Evolutionary conservation across 2,113 vertebrate species (phyloP), one percentile per base, ranked within the genome.

Genomic region (Antigone vipio): DNA sequence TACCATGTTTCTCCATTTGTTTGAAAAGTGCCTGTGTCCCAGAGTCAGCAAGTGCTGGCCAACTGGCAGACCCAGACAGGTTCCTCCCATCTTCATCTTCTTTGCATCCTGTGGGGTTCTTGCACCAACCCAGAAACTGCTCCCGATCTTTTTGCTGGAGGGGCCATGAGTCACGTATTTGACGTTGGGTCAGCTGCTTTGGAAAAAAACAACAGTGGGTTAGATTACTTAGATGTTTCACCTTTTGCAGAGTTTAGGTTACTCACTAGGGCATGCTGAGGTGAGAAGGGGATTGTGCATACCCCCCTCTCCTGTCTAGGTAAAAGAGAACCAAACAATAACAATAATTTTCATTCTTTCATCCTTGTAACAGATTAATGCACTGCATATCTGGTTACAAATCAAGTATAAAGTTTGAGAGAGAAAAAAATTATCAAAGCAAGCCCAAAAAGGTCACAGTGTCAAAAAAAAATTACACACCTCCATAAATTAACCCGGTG

Each of bases 1-100:
- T 95, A 95, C 96, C 92, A 11, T 76, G 35, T 82, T 91, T 91
- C 42, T 95, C 81, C 87, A 92, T 63, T 50, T 72, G 75, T 58
- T 85, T 67, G 74, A 44, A 47, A 84, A 87, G 49, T 73, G 45
- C 27, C 29, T 27, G 27, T 83, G 32, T 58, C 74, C 74, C 50
- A 75, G 71, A 63, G 58, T n/a, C 66, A 78, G 53, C 62, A 87
- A 88, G 60, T 35, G 35, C 24, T 50, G 45, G 38, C 64, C 86
- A 24, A 1, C 1, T 1, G 53, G 6, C 49, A 94, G 76, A 44
- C 13, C 6, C 53, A 87, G 72, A 29, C 77, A 89, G 27, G 17
- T 58, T 89, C 84, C 59, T 87, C 58, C 58, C 47, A 73, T 73
- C 84, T 76, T 97, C 73, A 89, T 32, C 66, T 35, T 55, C 60